These are phyloP conservation scores for Euplexia lucipara DNA, from an alignment of 2,888 invertebrate genomes.

Conservation along the genomic window DNA sequence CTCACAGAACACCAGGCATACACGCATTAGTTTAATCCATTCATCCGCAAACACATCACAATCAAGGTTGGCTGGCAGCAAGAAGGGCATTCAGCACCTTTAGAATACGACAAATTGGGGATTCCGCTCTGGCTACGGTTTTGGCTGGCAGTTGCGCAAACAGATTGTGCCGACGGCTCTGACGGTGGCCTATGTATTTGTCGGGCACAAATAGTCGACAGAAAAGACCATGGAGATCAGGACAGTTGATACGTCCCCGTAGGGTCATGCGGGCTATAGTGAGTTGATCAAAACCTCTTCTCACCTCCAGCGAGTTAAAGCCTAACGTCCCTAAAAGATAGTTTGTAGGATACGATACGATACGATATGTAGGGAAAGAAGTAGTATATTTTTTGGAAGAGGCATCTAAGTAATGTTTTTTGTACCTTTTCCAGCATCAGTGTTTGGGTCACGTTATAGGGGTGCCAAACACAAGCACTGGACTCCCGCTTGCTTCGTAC, in stretches of 20 bases:
- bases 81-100: neutral
- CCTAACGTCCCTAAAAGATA: no score
- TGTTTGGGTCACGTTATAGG: neutral
- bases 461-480: no score
- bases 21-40: no score
- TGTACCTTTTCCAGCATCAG: neutral
- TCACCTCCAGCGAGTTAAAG: no score
- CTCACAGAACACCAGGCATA: no score
- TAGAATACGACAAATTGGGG: neutral
- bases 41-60: no score
- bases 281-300: neutral
- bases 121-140: neutral
- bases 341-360: no score
- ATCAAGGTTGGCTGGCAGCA: neutral
- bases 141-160: neutral
- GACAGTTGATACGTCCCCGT: neutral
- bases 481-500: no score
- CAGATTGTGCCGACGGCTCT: neutral
- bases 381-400: neutral
- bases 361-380: no score
- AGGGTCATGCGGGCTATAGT: neutral
- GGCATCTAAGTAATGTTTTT: neutral
- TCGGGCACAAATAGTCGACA: neutral
- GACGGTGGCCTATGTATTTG: neutral
- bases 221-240: neutral